Conservation (phyloP, 1,140 invertebrate species). For the Condylostylus longicornis region DNA sequence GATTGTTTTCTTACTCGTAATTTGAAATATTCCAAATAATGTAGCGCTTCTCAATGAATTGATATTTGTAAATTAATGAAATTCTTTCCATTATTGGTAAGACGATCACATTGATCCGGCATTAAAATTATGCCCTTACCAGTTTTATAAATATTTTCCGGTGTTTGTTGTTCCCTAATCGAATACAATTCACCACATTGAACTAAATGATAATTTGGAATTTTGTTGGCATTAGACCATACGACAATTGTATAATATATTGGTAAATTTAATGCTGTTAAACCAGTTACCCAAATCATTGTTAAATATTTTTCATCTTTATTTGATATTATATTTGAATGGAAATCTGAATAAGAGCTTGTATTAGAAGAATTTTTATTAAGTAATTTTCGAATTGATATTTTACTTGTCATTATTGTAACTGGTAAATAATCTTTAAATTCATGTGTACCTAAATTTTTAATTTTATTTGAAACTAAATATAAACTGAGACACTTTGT, state of each 20-base stretch:
- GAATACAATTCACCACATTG: constrained; percentile 15
- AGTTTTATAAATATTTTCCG: constrained; percentile 9
- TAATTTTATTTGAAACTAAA: constrained; percentile 14
- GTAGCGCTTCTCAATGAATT: constrained; percentile 14
- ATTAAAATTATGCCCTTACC: constrained; percentile 11
- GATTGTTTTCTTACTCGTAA: too few relatives aligned
- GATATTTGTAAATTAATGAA: constrained; percentile 17
- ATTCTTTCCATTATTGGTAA: constrained; percentile 10
- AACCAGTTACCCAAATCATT: constrained; percentile 17
- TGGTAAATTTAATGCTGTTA: constrained; percentile 6
- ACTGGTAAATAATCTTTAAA: constrained; percentile 15
- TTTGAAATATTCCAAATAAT: too few relatives aligned
- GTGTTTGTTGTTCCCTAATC: constrained; percentile 8
- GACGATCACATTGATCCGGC: constrained; percentile 3
- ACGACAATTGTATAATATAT: constrained; percentile 12
- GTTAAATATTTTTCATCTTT: constrained; percentile 6
- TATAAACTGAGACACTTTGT: constrained; percentile 18
- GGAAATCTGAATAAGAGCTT: neutral
- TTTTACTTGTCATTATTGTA: constrained; percentile 18
- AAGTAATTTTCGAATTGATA: constrained; percentile 9
- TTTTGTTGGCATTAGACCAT: constrained; percentile 11
- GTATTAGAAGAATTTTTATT: constrained; percentile 4
- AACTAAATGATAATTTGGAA: constrained; percentile 11
- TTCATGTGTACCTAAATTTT: constrained; percentile 6
- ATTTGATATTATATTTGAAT: neutral